Percentiles rank a stretch among this genome's conserved stretches.
These are phyloP conservation scores for Diarsia rubi DNA, from an alignment of 2,888 invertebrate species.

Conservation along the genomic window DNA sequence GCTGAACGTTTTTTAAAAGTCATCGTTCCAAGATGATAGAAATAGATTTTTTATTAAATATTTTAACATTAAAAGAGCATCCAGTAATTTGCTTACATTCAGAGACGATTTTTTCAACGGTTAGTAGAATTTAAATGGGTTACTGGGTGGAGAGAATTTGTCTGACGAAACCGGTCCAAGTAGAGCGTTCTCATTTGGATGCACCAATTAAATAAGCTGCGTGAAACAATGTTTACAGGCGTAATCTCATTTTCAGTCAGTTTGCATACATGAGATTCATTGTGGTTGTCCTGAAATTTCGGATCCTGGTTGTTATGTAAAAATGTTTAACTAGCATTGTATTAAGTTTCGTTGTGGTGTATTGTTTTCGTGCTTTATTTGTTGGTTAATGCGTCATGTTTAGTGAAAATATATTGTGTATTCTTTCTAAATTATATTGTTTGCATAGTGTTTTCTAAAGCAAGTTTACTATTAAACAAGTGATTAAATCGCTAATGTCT, in stretches of 20 bases:
- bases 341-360: background rate
- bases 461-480: background rate
- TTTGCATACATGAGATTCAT: slow-evolving; percentile 1
- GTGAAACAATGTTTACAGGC: slow-evolving; percentile 1
- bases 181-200: slow-evolving; percentile 25
- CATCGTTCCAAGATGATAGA: too few relatives aligned
- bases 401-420: background rate
- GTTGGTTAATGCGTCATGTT: background rate
- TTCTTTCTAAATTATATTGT: background rate
- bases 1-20: too few relatives aligned
- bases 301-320: too few relatives aligned
- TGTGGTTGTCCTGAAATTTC: too few relatives aligned
- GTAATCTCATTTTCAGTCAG: background rate
- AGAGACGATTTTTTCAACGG: background rate
- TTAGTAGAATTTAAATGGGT: slow-evolving; percentile 16
- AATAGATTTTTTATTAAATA: too few relatives aligned
- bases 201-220: background rate
- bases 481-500: background rate
- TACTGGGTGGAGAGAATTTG: slow-evolving; percentile 14
- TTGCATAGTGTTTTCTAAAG: background rate
- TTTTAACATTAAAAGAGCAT: too few relatives aligned
- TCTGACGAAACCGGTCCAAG: slow-evolving; percentile 17
- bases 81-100: background rate
- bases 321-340: slow-evolving; percentile 5
- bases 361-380: background rate